Evolutionary conservation across 2,113 vertebrate genomes (phyloP).

Genomic region (Sitta europaea): DNA sequence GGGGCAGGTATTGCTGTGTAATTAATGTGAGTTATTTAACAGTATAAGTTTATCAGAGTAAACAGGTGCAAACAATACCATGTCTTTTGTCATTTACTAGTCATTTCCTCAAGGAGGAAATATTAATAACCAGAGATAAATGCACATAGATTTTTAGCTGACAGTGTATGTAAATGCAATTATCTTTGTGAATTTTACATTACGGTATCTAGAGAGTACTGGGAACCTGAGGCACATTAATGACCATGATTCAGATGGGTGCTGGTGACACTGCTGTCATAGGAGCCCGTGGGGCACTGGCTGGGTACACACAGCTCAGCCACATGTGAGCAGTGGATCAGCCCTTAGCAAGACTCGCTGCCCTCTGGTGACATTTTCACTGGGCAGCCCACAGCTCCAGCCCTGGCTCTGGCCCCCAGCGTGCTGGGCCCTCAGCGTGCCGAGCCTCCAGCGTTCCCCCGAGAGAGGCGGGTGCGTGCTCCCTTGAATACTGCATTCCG

Average conservation of each 20-base stretch:
- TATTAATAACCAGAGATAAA: not conserved
- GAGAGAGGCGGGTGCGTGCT: accelerated
- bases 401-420: accelerated
- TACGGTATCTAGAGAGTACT: accelerated
- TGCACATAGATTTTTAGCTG: accelerated
- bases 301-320: accelerated
- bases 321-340: accelerated
- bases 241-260: accelerated
- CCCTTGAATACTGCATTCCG: accelerated
- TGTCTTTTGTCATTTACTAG: not conserved
- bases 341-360: accelerated
- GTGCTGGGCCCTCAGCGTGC: accelerated
- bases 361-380: no score
- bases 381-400: accelerated
- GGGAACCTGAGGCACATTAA: no score
- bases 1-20: not conserved
- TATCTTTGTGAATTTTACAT: not conserved
- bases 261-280: accelerated
- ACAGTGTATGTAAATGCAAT: accelerated
- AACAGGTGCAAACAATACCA: accelerated
- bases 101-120: not conserved
- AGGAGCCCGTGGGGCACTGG: no score
- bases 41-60: accelerated
- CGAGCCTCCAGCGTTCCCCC: accelerated
- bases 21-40: not conserved